These are phyloP conservation scores for Okapia johnstoni DNA, from an alignment of 2,113 vertebrate genomes.

Conservation along the genomic window DNA sequence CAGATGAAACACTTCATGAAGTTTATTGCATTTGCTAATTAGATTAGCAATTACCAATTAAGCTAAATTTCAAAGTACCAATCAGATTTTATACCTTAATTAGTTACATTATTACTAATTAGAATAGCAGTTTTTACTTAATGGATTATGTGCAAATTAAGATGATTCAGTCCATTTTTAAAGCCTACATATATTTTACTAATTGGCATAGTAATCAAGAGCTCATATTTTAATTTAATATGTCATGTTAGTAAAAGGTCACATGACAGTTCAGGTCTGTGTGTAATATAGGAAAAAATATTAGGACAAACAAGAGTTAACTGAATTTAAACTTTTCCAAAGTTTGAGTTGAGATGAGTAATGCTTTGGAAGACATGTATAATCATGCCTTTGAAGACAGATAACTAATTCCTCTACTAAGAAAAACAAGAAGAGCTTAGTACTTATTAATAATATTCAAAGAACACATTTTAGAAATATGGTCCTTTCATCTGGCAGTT, in stretches of 20 bases:
- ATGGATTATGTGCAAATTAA: constrained; percentile 78
- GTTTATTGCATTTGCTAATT: constrained; percentile 73
- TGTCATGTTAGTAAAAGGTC: constrained; percentile 62
- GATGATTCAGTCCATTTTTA: constrained; percentile 70
- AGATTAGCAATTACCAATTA: constrained; percentile 74
- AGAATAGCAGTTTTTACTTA: constrained; percentile 79
- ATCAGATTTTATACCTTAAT: constrained; percentile 81
- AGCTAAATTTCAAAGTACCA: constrained; percentile 76
- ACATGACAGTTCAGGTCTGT: constrained; percentile 47
- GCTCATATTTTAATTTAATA: constrained; percentile 71
- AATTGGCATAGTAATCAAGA: constrained; percentile 75
- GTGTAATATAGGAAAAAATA: constrained; percentile 53
- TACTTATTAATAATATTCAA: background rate
- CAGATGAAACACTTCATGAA: constrained; percentile 38
- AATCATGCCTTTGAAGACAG: constrained; percentile 38
- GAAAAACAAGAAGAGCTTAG: background rate
- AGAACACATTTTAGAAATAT: background rate
- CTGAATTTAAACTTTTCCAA: constrained; percentile 57
- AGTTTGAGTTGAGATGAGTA: constrained; percentile 37
- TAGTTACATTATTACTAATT: constrained; percentile 78
- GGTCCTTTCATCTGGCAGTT: background rate
- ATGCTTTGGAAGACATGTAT: constrained; percentile 36
- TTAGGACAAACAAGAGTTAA: constrained; percentile 66
- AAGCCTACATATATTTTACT: constrained; percentile 68
- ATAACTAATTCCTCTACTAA: background rate